Evolutionary conservation across 2,888 invertebrate genomes (phyloP).

Genomic region (Stegana nigrithorax): DNA sequence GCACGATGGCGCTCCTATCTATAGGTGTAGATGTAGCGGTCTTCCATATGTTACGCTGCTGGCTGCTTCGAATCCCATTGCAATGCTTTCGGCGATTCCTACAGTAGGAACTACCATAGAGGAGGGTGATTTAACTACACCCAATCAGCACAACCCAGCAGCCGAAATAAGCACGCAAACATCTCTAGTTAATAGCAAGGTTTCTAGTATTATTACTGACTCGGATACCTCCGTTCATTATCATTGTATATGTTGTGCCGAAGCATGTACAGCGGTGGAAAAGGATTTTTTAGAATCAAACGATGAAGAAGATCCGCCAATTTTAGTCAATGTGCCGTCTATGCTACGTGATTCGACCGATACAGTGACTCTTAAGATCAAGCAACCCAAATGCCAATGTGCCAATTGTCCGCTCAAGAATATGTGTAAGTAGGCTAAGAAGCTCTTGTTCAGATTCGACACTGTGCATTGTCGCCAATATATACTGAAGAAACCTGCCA

Average conservation of each 20-base stretch:
- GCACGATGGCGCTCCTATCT: too few species aligned
- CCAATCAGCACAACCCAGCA: too few species aligned
- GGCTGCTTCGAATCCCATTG: background rate
- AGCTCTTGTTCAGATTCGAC: too few species aligned
- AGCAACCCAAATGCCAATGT: constrained; percentile 53
- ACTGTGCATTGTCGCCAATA: too few species aligned
- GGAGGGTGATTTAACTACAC: background rate
- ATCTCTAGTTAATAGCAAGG: too few species aligned
- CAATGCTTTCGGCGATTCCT: background rate
- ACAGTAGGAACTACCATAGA: background rate
- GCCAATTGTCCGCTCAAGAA: constrained; percentile 62
- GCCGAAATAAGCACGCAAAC: background rate
- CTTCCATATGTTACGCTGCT: background rate
- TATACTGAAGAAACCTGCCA: too few species aligned
- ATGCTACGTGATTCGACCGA: constrained; percentile 29
- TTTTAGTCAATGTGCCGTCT: constrained; percentile 35
- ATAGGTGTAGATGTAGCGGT: too few species aligned
- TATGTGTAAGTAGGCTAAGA: constrained; percentile 63
- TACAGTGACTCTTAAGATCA: constrained; percentile 38
- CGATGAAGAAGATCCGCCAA: constrained; percentile 33
- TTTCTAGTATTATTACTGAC: background rate
- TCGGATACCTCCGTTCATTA: constrained; percentile 34
- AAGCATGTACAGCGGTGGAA: constrained; percentile 25
- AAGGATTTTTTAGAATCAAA: constrained; percentile 36
- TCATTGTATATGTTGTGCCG: constrained; percentile 39